These are phyloP conservation scores for Steinernema khuongi DNA, from an alignment of 1,140 invertebrate genomes.

Conservation along the genomic window DNA sequence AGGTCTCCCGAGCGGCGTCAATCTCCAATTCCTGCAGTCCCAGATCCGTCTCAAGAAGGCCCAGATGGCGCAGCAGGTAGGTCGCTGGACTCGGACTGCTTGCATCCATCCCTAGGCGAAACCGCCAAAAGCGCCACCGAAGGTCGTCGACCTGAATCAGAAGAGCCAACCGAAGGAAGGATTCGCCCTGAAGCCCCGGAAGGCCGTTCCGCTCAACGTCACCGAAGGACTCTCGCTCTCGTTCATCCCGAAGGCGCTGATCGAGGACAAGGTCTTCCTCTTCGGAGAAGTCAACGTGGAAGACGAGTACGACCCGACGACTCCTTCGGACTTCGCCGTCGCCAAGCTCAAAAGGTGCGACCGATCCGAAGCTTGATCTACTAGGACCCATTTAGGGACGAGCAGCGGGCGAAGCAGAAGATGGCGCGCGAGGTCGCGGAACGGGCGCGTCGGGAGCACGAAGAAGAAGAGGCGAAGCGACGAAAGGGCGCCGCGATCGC, in stretches of 20 bases:
- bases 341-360: constrained; percentile 47
- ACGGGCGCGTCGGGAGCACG: constrained; percentile 41
- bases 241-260: constrained; percentile 53
- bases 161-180: neutral
- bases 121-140: no score
- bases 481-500: constrained; percentile 52
- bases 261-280: constrained; percentile 53
- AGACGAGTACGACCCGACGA: constrained; percentile 54
- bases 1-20: neutral
- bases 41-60: neutral
- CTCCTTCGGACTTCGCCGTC: constrained; percentile 47
- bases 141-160: no score
- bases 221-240: constrained; percentile 25
- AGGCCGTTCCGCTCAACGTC: neutral
- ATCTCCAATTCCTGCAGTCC: neutral
- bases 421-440: constrained; percentile 51
- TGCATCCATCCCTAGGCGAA: no score
- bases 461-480: constrained; percentile 49
- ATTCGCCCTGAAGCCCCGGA: neutral
- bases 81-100: neutral
- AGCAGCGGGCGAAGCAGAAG: constrained; percentile 41
- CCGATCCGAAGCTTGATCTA: constrained; percentile 20
- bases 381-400: constrained; percentile 40
- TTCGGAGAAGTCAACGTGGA: constrained; percentile 52
- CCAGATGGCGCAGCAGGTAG: neutral